Conservation (phyloP, 2,113 vertebrate genomes). For the Marmota flaviventris region DNA sequence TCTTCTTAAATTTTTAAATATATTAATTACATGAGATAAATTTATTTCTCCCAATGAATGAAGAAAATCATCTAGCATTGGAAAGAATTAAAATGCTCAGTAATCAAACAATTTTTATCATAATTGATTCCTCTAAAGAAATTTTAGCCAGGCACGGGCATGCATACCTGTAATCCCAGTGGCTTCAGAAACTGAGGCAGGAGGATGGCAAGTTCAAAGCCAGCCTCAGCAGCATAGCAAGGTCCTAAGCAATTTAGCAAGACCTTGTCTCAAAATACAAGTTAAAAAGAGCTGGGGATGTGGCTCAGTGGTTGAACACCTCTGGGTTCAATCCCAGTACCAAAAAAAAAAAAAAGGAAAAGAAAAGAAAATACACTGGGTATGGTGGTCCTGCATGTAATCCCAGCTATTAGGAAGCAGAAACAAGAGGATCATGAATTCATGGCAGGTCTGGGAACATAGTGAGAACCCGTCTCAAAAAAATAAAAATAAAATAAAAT, state of each 20-base stretch:
- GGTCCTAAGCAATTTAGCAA: no score
- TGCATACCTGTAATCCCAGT: neutral
- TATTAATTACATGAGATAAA: neutral
- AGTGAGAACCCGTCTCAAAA: neutral
- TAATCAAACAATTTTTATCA: neutral
- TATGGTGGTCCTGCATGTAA: neutral
- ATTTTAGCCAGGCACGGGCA: neutral
- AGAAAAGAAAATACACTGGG: neutral
- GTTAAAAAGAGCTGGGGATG: no score
- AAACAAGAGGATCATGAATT: neutral
- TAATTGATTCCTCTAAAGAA: neutral
- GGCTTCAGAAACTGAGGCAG: neutral
- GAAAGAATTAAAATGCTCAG: neutral
- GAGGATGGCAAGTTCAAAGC: no score
- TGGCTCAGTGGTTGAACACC: no score
- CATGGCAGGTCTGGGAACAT: neutral
- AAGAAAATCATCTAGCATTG: constrained; percentile 42
- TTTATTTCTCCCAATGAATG: constrained; percentile 17
- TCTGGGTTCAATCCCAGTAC: no score
- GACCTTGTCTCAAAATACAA: no score
- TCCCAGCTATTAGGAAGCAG: neutral
- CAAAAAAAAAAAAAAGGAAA: no score
- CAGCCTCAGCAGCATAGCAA: no score
- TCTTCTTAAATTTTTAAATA: constrained; percentile 17
- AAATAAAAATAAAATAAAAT: neutral